Percentiles rank a stretch among this genome's conserved stretches.
These are phyloP conservation scores for Sternarchorhynchus goeldii DNA, from an alignment of 2,797 vertebrate species.

Conservation along the genomic window DNA sequence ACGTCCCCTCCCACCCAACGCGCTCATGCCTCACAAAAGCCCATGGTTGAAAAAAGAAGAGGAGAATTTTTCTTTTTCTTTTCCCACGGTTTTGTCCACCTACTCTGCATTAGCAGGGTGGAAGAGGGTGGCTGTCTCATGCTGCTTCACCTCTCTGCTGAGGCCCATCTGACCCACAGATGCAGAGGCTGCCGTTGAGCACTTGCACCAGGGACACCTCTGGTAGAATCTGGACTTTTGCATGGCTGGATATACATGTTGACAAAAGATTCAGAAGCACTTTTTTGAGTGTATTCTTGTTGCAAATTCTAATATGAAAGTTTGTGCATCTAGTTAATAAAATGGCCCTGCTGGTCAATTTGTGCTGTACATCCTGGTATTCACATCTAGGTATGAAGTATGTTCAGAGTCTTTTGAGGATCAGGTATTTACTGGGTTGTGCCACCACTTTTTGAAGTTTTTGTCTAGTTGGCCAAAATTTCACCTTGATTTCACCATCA, in stretches of 20 bases:
- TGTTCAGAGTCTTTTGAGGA: neutral
- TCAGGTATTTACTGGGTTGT: neutral
- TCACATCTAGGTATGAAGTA: neutral
- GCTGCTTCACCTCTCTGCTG: constrained; percentile 52
- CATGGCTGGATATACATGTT: neutral
- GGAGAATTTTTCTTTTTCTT: constrained; percentile 53
- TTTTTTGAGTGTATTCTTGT: neutral
- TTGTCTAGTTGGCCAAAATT: no score
- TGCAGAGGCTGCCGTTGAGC: constrained; percentile 52
- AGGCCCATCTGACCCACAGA: constrained; percentile 69
- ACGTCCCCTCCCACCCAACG: constrained; percentile 61
- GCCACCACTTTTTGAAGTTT: neutral
- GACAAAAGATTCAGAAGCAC: neutral
- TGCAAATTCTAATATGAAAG: neutral
- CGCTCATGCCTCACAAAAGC: constrained; percentile 61
- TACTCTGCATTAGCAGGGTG: constrained; percentile 69
- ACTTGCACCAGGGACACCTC: constrained; percentile 50
- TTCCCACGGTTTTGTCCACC: constrained; percentile 66
- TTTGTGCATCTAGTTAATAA: neutral
- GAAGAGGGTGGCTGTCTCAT: constrained; percentile 60
- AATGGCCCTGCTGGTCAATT: neutral
- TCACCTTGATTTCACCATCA: no score
- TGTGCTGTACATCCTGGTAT: neutral
- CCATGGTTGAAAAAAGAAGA: constrained; percentile 42
- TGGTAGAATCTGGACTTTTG: constrained; percentile 26